phyloP scores from a whole-genome alignment of 2,888 invertebrate genomes.

The Saturnia japonica region DNA sequence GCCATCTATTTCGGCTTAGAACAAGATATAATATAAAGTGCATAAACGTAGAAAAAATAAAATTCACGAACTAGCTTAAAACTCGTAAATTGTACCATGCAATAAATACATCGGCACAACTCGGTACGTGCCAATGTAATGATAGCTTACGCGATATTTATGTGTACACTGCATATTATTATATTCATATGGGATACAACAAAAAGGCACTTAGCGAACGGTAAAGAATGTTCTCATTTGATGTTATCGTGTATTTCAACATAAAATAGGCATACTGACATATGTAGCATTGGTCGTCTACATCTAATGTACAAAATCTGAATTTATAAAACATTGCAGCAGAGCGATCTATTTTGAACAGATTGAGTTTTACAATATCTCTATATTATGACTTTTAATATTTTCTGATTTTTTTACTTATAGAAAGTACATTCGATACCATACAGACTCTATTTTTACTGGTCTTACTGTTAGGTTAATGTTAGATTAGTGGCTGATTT shows the following conservation, averaged over 20 bases:
- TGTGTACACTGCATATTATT: slow-evolving; percentile 19
- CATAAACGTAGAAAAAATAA: background rate
- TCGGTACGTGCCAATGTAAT: slow-evolving; percentile 64
- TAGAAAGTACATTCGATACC: no score
- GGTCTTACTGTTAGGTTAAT: no score
- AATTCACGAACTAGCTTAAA: background rate
- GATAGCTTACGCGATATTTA: slow-evolving; percentile 38
- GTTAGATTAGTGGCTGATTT: no score
- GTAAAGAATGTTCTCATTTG: slow-evolving; percentile 7
- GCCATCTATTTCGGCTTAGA: no score
- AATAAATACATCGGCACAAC: slow-evolving; percentile 39
- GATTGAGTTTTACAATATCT: no score
- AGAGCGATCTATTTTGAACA: background rate
- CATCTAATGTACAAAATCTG: background rate
- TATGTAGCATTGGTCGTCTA: background rate
- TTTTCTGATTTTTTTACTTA: no score
- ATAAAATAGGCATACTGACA: background rate
- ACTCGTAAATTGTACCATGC: slow-evolving; percentile 38
- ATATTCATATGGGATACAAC: slow-evolving; percentile 1
- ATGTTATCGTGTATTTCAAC: slow-evolving; percentile 3
- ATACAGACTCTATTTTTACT: no score
- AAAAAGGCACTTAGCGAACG: slow-evolving; percentile 9
- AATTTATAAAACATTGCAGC: background rate
- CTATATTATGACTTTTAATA: no score
- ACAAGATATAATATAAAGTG: background rate